Conservation (phyloP, 2,888 invertebrate genomes). For the Acrocera orbiculus region DNA sequence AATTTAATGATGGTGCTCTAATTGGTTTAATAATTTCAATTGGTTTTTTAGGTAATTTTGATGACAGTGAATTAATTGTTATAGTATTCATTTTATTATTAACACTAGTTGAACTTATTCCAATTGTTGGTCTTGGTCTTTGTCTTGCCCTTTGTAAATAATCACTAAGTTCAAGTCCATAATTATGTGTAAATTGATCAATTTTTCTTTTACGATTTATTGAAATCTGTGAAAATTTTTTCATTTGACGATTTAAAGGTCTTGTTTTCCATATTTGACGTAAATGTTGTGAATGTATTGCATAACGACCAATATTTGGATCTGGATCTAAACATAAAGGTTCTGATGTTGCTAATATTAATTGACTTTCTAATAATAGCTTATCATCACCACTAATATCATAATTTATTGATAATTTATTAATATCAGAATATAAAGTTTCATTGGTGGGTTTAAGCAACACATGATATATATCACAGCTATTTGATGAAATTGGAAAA, state of each 20-base stretch:
- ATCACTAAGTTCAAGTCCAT: conserved; percentile 51
- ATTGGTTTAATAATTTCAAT: conserved; percentile 42
- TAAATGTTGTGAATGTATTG: conserved; percentile 57
- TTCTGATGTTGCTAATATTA: conserved; percentile 70
- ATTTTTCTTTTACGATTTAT: conserved; percentile 77
- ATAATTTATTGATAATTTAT: conserved; percentile 21
- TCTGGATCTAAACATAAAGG: conserved; percentile 80
- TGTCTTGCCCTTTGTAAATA: conserved; percentile 26
- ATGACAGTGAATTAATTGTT: conserved; percentile 25
- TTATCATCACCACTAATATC: conserved; percentile 25
- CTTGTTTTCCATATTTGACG: conserved; percentile 57
- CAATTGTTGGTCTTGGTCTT: conserved; percentile 15
- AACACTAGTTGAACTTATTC: conserved; percentile 9
- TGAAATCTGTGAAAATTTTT: conserved; percentile 60
- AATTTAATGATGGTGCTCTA: conserved; percentile 44
- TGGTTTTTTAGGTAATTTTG: conserved; percentile 26
- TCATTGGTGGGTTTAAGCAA: conserved; percentile 73
- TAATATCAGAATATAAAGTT: conserved; percentile 39
- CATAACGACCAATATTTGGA: conserved; percentile 58
- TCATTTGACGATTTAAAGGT: conserved; percentile 54
- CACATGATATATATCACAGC: conserved; percentile 72
- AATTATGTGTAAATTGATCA: conserved; percentile 64
- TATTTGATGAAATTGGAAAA: conserved; percentile 49
- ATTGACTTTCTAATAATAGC: conserved; percentile 49
- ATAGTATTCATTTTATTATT: conserved; percentile 11